Evolutionary conservation across 2,888 invertebrate genomes (phyloP).

Genomic region (Biston betularia): DNA sequence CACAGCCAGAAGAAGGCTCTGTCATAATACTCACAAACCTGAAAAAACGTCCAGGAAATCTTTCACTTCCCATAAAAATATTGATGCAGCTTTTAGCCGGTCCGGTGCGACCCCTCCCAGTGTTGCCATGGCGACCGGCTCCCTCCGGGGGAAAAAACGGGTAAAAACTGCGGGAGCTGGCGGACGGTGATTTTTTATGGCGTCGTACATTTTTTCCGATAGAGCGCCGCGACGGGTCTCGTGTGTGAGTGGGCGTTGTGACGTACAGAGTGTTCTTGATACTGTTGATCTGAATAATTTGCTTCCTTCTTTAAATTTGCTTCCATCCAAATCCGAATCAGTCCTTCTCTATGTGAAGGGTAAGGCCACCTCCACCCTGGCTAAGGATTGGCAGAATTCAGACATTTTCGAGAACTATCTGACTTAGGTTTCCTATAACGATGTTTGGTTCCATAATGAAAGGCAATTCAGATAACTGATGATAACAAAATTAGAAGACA

Average conservation of each 20-base stretch:
- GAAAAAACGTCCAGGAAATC: conserved; percentile 48
- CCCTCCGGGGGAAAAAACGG: conserved; percentile 85
- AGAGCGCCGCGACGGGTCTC: conserved; percentile 64
- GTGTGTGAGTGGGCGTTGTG: conserved; percentile 56
- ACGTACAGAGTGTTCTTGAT: conserved; percentile 58
- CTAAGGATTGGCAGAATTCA: too few species aligned
- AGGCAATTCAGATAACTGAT: too few species aligned
- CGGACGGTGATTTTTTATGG: conserved; percentile 85
- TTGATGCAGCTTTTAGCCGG: conserved; percentile 74
- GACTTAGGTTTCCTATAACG: too few species aligned
- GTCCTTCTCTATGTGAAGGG: too few species aligned
- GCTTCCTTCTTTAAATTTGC: background rate
- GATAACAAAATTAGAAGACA: too few species aligned
- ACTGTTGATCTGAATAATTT: too few species aligned
- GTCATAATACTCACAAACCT: background rate
- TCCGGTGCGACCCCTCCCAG: conserved; percentile 48
- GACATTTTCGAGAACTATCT: too few species aligned
- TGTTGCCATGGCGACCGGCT: conserved; percentile 79
- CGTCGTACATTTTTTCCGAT: conserved; percentile 84
- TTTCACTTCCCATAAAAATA: conserved; percentile 76
- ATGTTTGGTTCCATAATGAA: too few species aligned
- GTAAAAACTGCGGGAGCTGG: conserved; percentile 84
- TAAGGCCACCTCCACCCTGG: background rate
- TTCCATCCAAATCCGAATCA: background rate
- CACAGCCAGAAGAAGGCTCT: background rate